Evolutionary conservation across 2,888 invertebrate species (phyloP).

Genomic region (Cryptocephalus moraei): DNA sequence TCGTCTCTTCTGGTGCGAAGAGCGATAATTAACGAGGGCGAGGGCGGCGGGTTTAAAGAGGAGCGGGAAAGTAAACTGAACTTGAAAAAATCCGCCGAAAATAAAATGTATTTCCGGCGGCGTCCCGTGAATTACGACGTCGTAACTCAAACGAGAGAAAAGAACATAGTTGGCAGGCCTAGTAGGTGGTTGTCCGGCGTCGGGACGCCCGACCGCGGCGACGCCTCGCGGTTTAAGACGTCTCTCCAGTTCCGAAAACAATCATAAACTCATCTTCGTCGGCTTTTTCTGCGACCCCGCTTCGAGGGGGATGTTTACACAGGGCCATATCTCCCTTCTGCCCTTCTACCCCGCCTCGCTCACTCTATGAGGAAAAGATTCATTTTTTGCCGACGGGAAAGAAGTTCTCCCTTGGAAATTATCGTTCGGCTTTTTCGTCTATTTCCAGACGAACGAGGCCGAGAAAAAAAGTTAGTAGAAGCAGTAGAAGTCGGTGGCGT

Average conservation of each 20-base stretch:
- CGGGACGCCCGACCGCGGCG: constrained; percentile 15
- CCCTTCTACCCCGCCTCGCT: too few species aligned
- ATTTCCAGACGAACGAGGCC: too few species aligned
- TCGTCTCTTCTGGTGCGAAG: too few species aligned
- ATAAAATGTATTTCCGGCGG: constrained; percentile 28
- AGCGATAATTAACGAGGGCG: too few species aligned
- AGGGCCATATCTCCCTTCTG: too few species aligned
- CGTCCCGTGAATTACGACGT: constrained; percentile 36
- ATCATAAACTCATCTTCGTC: constrained; percentile 4
- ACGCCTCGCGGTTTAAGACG: constrained; percentile 13
- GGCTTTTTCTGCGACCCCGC: not conserved
- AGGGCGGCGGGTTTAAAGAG: not conserved
- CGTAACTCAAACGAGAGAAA: constrained; percentile 37
- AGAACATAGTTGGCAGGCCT: constrained; percentile 32
- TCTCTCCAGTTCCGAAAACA: constrained; percentile 10
- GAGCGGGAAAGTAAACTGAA: constrained; percentile 12
- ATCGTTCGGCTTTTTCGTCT: too few species aligned
- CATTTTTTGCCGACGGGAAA: too few species aligned
- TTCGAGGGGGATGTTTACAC: too few species aligned
- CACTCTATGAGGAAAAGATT: too few species aligned
- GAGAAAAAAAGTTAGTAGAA: too few species aligned
- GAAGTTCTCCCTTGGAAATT: too few species aligned
- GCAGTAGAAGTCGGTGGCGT: too few species aligned
- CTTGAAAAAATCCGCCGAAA: constrained; percentile 16
- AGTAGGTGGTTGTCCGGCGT: constrained; percentile 34